These are phyloP conservation scores for Bellardia pandia DNA, from an alignment of 2,888 invertebrate genomes.

Conservation along the genomic window DNA sequence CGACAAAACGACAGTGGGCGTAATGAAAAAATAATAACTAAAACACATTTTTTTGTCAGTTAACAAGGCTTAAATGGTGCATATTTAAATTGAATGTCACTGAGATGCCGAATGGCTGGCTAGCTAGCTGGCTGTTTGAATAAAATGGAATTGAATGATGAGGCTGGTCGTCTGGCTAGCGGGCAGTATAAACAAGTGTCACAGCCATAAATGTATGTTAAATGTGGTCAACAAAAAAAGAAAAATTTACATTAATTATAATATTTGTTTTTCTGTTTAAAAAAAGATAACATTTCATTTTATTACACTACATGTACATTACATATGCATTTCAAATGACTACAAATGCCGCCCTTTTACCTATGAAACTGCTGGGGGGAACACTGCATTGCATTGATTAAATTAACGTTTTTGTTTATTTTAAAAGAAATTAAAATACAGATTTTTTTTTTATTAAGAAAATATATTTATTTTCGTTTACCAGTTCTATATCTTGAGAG, in stretches of 20 bases:
- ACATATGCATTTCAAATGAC: conserved; percentile 28
- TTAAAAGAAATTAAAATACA: background rate
- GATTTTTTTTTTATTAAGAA: conserved; percentile 30
- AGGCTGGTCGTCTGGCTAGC: conserved; percentile 34
- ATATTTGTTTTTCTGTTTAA: conserved; percentile 60
- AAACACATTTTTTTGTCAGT: conserved; percentile 22
- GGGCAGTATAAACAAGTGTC: conserved; percentile 52
- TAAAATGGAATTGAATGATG: conserved; percentile 11
- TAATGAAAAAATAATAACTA: conserved; percentile 30
- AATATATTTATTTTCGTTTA: conserved; percentile 2
- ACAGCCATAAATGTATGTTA: conserved; percentile 15
- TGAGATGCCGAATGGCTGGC: conserved; percentile 23
- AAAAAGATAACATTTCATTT: conserved; percentile 55
- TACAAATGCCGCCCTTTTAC: conserved; percentile 37
- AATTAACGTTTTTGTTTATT: conserved; percentile 25
- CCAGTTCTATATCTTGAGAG: background rate
- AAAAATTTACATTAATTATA: conserved; percentile 62
- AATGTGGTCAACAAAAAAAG: conserved; percentile 23
- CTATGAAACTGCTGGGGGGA: conserved; percentile 9
- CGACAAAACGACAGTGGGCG: conserved; percentile 55
- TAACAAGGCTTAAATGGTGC: conserved; percentile 59
- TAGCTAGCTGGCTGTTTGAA: background rate
- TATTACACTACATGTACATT: background rate
- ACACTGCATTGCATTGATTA: conserved; percentile 22
- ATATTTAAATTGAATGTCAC: conserved; percentile 13